Evolutionary conservation across 2,113 vertebrate genomes (phyloP).

Genomic region (Smithornis capensis): DNA sequence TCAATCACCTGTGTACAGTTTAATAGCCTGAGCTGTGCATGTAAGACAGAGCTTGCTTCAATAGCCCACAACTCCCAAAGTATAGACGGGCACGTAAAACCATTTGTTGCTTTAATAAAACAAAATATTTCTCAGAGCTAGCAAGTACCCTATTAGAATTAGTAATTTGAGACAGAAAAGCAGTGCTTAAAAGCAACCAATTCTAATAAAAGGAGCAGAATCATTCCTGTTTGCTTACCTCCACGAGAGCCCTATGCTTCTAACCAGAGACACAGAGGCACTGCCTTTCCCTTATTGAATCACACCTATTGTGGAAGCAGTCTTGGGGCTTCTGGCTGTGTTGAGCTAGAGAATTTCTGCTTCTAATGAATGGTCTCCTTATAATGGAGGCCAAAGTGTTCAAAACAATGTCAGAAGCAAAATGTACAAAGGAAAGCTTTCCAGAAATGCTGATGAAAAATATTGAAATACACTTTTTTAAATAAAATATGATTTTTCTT

Average conservation of each 20-base stretch:
- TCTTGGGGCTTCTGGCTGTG: background rate
- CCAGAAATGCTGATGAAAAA: background rate
- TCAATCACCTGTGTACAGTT: conserved; percentile 78
- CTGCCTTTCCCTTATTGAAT: conserved; percentile 16
- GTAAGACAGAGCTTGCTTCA: conserved; percentile 54
- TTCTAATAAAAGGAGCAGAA: conserved; percentile 28
- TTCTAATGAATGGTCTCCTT: background rate
- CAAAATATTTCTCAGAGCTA: conserved; percentile 35
- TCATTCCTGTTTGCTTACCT: conserved; percentile 61
- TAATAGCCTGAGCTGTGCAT: conserved; percentile 68
- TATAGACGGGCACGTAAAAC: conserved; percentile 51
- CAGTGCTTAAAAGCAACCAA: conserved; percentile 19
- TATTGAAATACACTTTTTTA: background rate
- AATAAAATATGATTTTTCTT: background rate
- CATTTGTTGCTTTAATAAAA: conserved; percentile 63
- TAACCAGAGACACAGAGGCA: conserved; percentile 28
- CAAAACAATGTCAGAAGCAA: conserved; percentile 43
- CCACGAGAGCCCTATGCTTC: conserved; percentile 24
- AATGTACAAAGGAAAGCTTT: background rate
- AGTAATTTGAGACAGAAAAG: conserved; percentile 51
- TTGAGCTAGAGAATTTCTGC: background rate
- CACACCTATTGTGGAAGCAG: conserved; percentile 10
- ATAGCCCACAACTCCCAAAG: conserved; percentile 55
- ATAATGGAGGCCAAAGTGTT: background rate
- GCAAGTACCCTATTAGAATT: conserved; percentile 38